Conservation (phyloP, 2,113 vertebrate species). For the Murina feae region DNA sequence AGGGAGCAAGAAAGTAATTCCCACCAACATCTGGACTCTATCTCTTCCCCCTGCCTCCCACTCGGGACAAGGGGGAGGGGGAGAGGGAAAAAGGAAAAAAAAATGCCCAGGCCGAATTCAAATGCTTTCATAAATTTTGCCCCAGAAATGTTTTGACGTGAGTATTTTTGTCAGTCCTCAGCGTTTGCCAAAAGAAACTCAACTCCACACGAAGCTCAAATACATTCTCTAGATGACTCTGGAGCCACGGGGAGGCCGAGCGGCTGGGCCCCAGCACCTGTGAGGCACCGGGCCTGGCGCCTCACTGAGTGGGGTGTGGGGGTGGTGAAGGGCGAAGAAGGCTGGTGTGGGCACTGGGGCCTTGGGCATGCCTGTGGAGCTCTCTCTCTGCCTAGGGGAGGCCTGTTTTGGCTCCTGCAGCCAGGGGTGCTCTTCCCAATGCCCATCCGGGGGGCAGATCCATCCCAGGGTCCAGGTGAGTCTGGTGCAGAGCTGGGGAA, state of each 20-base stretch:
- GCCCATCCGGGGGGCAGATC: too few species aligned
- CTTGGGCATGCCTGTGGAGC: fast-evolving
- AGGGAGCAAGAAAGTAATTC: slow-evolving; percentile 6
- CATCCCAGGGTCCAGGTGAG: too few species aligned
- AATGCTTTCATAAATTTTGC: slow-evolving; percentile 63
- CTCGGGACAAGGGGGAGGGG: slow-evolving; percentile 30
- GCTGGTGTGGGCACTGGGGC: not conserved
- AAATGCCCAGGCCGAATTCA: slow-evolving; percentile 56
- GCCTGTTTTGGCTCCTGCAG: not conserved
- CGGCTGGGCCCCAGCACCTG: slow-evolving; percentile 42
- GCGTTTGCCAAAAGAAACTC: slow-evolving; percentile 66
- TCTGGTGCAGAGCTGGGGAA: not conserved
- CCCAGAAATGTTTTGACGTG: slow-evolving; percentile 70
- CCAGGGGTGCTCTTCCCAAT: fast-evolving
- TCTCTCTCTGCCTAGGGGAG: not conserved
- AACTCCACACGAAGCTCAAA: not conserved
- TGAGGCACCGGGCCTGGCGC: not conserved
- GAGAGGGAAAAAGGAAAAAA: not conserved
- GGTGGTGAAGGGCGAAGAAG: too few species aligned
- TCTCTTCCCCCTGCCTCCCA: slow-evolving; percentile 67
- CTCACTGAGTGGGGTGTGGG: not conserved
- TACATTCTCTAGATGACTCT: not conserved
- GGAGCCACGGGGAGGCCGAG: not conserved
- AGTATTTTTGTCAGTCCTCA: slow-evolving; percentile 74
- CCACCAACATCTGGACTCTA: slow-evolving; percentile 83